These are phyloP conservation scores for Globodera ellingtonae DNA, from an alignment of 1,140 invertebrate species.

Conservation along the genomic window DNA sequence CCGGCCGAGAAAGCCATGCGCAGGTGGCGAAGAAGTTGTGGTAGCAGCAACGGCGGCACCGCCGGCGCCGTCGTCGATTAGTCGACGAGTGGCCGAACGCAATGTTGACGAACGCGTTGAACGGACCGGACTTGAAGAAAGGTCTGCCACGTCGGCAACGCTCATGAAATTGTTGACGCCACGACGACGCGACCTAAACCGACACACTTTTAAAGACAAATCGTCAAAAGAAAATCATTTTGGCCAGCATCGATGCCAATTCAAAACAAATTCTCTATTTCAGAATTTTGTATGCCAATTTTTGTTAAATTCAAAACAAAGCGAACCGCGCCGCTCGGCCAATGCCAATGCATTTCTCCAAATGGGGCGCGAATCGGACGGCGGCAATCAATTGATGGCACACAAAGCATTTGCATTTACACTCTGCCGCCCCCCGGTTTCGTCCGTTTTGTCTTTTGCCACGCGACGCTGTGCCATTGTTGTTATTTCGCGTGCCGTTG, in stretches of 20 bases:
- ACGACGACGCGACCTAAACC: not conserved
- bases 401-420: conserved; percentile 33
- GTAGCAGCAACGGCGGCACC: too few relatives aligned
- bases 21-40: too few relatives aligned
- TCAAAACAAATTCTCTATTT: too few relatives aligned
- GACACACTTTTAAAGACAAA: too few relatives aligned
- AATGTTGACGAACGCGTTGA: conserved; percentile 22
- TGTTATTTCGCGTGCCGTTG: not conserved
- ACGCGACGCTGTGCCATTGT: not conserved
- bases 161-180: not conserved
- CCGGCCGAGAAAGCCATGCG: not conserved
- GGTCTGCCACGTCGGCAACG: not conserved
- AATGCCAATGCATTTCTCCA: conserved; percentile 53
- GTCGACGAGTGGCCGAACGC: conserved; percentile 4
- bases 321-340: conserved; percentile 44
- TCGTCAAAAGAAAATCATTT: too few relatives aligned
- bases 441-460: not conserved
- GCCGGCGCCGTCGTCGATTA: not conserved
- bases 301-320: too few relatives aligned
- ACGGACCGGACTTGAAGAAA: not conserved
- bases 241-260: too few relatives aligned
- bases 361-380: conserved; percentile 48
- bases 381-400: conserved; percentile 46
- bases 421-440: not conserved
- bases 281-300: too few relatives aligned